These are phyloP conservation scores for Solen grandis DNA, from an alignment of 1,140 invertebrate genomes.

Conservation along the genomic window DNA sequence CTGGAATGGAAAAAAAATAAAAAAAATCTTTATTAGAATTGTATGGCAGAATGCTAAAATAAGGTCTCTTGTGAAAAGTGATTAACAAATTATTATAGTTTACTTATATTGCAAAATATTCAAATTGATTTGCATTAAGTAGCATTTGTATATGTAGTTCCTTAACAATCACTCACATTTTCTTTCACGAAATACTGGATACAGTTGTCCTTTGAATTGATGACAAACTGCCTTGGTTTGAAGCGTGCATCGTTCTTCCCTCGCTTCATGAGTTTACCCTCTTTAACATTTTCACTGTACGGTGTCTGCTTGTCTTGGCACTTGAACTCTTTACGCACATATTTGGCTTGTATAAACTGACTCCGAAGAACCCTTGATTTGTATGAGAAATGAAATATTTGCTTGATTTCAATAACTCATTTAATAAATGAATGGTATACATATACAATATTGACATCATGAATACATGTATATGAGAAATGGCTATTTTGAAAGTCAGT, in stretches of 20 bases:
- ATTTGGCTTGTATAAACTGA: conserved; percentile 96
- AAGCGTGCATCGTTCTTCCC: conserved; percentile 93
- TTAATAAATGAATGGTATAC: too few species aligned
- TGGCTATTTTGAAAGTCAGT: background rate
- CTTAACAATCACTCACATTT: conserved; percentile 69
- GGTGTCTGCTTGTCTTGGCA: conserved; percentile 87
- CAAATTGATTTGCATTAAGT: background rate
- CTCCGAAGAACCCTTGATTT: conserved; percentile 91
- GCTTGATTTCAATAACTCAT: too few species aligned
- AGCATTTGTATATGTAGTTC: background rate
- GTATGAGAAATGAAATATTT: conserved; percentile 60
- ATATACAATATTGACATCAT: background rate
- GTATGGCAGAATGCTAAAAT: too few species aligned
- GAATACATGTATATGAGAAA: background rate
- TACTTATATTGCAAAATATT: background rate
- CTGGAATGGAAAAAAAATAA: conserved; percentile 5
- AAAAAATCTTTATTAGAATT: too few species aligned
- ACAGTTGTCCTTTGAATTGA: conserved; percentile 90
- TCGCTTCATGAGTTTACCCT: conserved; percentile 93
- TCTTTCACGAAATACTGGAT: conserved; percentile 94
- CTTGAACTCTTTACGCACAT: conserved; percentile 93
- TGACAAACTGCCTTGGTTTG: conserved; percentile 90
- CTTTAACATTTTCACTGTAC: conserved; percentile 90
- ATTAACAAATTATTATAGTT: background rate
- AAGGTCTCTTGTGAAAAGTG: too few species aligned